phyloP scores from a whole-genome alignment of 2,888 invertebrate species.

The Melitaea athalia region DNA sequence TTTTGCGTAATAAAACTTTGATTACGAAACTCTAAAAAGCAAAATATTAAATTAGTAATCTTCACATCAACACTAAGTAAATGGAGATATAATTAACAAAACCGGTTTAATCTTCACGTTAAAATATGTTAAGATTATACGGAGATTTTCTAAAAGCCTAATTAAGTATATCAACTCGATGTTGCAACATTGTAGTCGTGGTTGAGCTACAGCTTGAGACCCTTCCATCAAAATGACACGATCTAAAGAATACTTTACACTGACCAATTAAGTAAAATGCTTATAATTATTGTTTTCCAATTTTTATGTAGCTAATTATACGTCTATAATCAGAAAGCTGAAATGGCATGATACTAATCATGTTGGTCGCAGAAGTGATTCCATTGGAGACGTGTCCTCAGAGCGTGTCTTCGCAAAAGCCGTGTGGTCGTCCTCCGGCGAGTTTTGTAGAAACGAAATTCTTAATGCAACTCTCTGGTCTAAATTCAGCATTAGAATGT shows the following conservation, averaged over 20 bases:
- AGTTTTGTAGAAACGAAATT: no score
- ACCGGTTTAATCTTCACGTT: conserved; percentile 9
- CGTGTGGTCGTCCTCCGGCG: no score
- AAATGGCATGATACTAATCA: no score
- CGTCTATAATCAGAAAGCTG: no score
- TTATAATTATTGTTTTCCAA: no score
- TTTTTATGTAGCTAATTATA: no score
- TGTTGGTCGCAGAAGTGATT: no score
- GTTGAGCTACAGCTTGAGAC: conserved; percentile 14
- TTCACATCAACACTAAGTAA: conserved; percentile 1
- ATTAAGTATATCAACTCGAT: not conserved
- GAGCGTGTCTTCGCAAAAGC: no score
- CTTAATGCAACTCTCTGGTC: no score
- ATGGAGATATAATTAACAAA: conserved; percentile 10
- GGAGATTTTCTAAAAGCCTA: conserved; percentile 12
- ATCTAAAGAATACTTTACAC: conserved; percentile 9
- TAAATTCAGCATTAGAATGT: no score
- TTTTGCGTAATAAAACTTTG: not conserved
- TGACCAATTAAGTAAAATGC: not conserved
- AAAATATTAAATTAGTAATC: conserved; percentile 6
- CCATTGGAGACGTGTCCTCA: no score
- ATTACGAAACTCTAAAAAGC: not conserved
- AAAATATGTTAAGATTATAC: conserved; percentile 9
- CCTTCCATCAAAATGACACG: conserved; percentile 24
- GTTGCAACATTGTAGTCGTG: conserved; percentile 15